Base-by-base conservation (phyloP, 2,113 vertebrate species). In the Pithys albifrons region DNA sequence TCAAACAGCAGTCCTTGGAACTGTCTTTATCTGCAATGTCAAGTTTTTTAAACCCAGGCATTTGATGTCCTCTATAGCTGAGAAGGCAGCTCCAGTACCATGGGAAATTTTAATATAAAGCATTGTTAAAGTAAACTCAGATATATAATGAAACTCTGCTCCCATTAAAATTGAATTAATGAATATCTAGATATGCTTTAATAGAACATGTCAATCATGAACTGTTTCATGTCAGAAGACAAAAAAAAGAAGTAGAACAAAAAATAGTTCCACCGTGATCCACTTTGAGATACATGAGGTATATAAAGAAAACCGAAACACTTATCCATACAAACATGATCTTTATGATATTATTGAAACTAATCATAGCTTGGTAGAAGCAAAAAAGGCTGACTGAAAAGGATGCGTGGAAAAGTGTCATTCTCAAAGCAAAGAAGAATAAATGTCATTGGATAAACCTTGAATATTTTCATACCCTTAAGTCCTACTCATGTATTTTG, bases 101-200 rank as follows among this genome's bases (percentile, higher is more conserved):
- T 75, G 28, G 90, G 77, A 93, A 94, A 94, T 95, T 94, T 91
- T 93, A 97, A 96, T 95, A 83, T 64, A 55, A 77, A 15, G 46
- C 52, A 57, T 84, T 89, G 73, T 61, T 95, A 91, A 82, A 92
- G 76, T 58, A 89, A 97, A 94, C 67, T 79, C 35, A 55, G 79
- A 71, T 25, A 85, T 81, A 84, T 85, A 91, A 86, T 91, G 86
- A 92, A 96, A 91, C 46, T 75, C 82, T 58, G 12, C 17, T 75
- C 78, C 92, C 76, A 89, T 65, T 93, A 92, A 95, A 96, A 46
- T 35, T 29, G 39, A 93, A 79, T 73, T 71, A 89, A 95, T 55
- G 73, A 85, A 77, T 65, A 82, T n/a, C 83, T 41, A 87, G 74
- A 79, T 89, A 84, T 31, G 48, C 62, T 92, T 95, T 78, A 45